Evolutionary conservation across 1,140 invertebrate genomes (phyloP).

Genomic region (Rhynchophorus ferrugineus): DNA sequence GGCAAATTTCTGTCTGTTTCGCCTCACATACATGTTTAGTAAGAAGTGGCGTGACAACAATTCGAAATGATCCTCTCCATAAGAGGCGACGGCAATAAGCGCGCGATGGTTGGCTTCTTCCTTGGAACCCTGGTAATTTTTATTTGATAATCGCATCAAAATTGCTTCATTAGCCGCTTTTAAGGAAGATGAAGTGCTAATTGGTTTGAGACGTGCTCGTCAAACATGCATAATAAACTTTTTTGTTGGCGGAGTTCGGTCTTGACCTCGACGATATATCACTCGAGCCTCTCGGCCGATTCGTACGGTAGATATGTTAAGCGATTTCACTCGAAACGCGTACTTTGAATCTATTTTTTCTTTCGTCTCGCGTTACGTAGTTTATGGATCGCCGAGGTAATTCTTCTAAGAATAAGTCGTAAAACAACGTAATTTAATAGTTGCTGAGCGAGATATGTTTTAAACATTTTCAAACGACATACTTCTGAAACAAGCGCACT

Average conservation of each 20-base stretch:
- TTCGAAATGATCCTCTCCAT: not conserved
- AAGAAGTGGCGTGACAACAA: not conserved
- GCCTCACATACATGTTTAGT: not conserved
- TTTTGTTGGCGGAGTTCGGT: not conserved
- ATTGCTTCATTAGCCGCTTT: constrained; percentile 16
- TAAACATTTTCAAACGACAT: too few relatives aligned
- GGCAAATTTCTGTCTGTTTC: not conserved
- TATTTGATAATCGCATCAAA: constrained; percentile 22
- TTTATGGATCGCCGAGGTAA: too few relatives aligned
- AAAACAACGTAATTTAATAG: too few relatives aligned
- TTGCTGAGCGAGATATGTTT: too few relatives aligned
- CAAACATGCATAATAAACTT: not conserved
- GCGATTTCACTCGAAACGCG: too few relatives aligned
- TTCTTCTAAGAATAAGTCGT: too few relatives aligned
- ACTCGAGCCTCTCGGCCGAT: too few relatives aligned
- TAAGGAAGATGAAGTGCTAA: constrained; percentile 20
- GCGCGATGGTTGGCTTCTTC: constrained; percentile 1
- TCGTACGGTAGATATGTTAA: too few relatives aligned
- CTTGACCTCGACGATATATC: not conserved
- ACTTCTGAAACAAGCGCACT: too few relatives aligned
- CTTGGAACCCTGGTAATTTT: constrained; percentile 16
- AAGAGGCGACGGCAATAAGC: not conserved
- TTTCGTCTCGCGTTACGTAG: too few relatives aligned
- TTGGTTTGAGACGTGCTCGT: constrained; percentile 12
- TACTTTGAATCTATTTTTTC: too few relatives aligned